Evolutionary conservation across 2,888 invertebrate species (phyloP).

Genomic region (Lasioglossum leucozonium): DNA sequence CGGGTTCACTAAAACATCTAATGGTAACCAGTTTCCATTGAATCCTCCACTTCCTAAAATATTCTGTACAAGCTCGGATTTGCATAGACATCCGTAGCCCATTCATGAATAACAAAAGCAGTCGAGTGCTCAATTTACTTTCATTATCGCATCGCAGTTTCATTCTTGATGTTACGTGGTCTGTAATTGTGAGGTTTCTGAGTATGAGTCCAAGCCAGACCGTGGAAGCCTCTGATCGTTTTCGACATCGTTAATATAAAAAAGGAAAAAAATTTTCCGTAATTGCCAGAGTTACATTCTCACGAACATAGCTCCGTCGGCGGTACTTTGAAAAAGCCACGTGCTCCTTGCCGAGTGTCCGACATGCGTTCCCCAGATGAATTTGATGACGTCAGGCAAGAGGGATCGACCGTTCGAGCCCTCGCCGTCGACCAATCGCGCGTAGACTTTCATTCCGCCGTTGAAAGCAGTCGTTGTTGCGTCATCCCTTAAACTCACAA

Average conservation of each 20-base stretch:
- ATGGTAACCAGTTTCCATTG: background rate
- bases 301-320: background rate
- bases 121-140: background rate
- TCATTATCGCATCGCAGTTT: background rate
- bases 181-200: background rate
- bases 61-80: background rate
- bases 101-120: background rate
- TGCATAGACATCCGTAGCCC: background rate
- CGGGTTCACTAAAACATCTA: background rate
- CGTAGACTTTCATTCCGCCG: slow-evolving; percentile 63
- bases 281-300: background rate
- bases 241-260: background rate
- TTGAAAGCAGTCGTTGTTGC: slow-evolving; percentile 50
- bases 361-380: slow-evolving; percentile 20
- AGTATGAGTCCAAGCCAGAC: no score
- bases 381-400: slow-evolving; percentile 63
- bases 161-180: background rate
- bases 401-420: slow-evolving; percentile 81
- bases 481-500: slow-evolving; percentile 56
- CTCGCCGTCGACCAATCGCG: slow-evolving; percentile 74
- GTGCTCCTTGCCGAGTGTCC: background rate
- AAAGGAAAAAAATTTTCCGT: background rate
- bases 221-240: background rate
- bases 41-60: background rate
- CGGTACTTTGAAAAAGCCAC: slow-evolving; percentile 30